Conservation (phyloP, 2,888 invertebrate species). For the Acronicta leporina region DNA sequence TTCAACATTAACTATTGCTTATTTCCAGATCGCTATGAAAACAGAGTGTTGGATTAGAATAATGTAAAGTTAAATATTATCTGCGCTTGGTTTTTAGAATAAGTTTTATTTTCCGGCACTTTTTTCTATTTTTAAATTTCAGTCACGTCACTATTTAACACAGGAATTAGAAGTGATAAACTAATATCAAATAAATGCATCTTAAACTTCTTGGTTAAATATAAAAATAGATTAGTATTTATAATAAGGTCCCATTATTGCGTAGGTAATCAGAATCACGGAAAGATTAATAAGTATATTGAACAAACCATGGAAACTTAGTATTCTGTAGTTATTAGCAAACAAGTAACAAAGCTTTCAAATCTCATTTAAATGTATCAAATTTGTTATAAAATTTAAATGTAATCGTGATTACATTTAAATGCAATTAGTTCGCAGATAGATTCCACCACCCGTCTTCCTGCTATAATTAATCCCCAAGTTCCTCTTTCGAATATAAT, state of each 20-base stretch:
- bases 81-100: slow-evolving; percentile 17
- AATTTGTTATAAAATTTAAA: too few relatives aligned
- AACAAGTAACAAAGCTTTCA: background rate
- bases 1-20: slow-evolving; percentile 38
- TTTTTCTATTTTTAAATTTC: slow-evolving; percentile 2
- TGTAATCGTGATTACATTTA: slow-evolving; percentile 14
- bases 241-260: too few relatives aligned
- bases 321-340: background rate
- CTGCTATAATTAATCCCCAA: slow-evolving; percentile 30
- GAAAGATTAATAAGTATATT: too few relatives aligned
- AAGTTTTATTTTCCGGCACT: slow-evolving; percentile 1
- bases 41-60: slow-evolving; percentile 15
- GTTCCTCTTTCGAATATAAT: slow-evolving; percentile 45
- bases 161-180: background rate
- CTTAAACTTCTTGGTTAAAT: background rate
- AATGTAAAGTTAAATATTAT: slow-evolving; percentile 5
- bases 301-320: too few relatives aligned
- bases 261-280: too few relatives aligned
- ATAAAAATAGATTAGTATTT: background rate
- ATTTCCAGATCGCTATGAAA: slow-evolving; percentile 32
- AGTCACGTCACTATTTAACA: background rate
- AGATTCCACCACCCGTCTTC: slow-evolving; percentile 20
- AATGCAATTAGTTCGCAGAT: slow-evolving; percentile 6
- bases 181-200: background rate
- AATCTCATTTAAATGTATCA: too few relatives aligned